phyloP scores from a whole-genome alignment of 2,113 vertebrate species.

The Aplodontia rufa region DNA sequence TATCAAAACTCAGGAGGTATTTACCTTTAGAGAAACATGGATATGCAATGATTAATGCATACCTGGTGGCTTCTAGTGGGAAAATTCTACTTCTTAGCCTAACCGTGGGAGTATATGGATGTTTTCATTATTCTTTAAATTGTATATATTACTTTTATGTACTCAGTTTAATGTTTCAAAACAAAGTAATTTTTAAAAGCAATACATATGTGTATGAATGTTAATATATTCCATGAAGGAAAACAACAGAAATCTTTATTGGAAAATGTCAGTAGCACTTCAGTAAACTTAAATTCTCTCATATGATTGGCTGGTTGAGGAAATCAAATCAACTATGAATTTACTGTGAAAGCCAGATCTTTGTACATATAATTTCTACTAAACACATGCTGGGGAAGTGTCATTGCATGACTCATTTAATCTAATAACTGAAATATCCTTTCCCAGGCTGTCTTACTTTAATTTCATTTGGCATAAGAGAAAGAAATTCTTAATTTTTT shows the following conservation, averaged over 20 bases:
- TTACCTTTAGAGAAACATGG: not conserved
- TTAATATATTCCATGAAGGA: not conserved
- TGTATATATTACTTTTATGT: not conserved
- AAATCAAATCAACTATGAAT: not conserved
- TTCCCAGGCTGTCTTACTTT: not conserved
- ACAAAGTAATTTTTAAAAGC: conserved; percentile 15
- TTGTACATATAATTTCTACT: not conserved
- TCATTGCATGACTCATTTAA: not conserved
- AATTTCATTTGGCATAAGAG: not conserved
- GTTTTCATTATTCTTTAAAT: not conserved
- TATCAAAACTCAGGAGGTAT: not conserved
- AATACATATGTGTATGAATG: not conserved
- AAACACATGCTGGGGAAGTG: not conserved
- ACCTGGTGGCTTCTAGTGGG: not conserved
- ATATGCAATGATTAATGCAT: not conserved
- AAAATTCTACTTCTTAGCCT: not conserved
- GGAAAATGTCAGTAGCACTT: not conserved
- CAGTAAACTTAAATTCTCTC: not conserved
- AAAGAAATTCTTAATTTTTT: conserved; percentile 22
- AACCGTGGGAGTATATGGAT: not conserved
- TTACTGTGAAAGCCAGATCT: not conserved
- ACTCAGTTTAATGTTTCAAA: not conserved
- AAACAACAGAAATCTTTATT: not conserved
- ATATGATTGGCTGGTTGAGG: not conserved
- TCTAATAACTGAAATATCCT: not conserved